A percentile compares a stretch with the other conserved stretches of the same genome.
phyloP scores from a whole-genome alignment of 2,797 vertebrate species.

The Mus spretus region DNA sequence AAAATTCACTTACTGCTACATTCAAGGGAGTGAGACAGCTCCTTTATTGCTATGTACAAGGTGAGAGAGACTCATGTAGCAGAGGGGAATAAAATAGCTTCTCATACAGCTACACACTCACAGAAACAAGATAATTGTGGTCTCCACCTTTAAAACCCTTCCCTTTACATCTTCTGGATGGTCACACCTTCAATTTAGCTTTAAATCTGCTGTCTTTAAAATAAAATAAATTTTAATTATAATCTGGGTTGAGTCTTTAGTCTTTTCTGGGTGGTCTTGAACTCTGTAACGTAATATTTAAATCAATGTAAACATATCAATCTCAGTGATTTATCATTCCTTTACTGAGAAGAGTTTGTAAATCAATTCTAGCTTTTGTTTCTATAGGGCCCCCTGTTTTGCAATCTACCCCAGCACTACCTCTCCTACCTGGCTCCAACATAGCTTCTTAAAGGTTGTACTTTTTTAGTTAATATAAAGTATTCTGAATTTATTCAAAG shows the following conservation, averaged over 20 bases:
- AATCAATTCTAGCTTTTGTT: conserved; percentile 16
- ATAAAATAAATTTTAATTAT: background rate
- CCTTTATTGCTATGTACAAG: background rate
- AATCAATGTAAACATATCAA: background rate
- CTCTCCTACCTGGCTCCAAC: background rate
- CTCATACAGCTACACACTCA: background rate
- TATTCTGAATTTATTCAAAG: conserved; percentile 37
- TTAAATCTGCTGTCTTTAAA: background rate
- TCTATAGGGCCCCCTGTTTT: background rate
- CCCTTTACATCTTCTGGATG: background rate
- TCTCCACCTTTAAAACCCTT: background rate
- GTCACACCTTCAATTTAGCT: background rate
- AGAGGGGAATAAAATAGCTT: background rate
- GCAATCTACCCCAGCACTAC: background rate
- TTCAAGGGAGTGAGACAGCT: background rate
- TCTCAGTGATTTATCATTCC: background rate
- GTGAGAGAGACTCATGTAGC: background rate
- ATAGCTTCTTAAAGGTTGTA: background rate
- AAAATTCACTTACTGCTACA: background rate
- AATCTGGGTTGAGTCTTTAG: background rate
- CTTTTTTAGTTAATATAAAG: background rate
- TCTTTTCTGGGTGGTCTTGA: background rate
- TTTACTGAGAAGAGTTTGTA: background rate
- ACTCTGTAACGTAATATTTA: background rate
- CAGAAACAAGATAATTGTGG: background rate